A percentile compares a stretch with the other conserved stretches of the same genome.
Evolutionary conservation across 2,888 invertebrate genomes (phyloP).

Genomic region (Pammene fasciana): DNA sequence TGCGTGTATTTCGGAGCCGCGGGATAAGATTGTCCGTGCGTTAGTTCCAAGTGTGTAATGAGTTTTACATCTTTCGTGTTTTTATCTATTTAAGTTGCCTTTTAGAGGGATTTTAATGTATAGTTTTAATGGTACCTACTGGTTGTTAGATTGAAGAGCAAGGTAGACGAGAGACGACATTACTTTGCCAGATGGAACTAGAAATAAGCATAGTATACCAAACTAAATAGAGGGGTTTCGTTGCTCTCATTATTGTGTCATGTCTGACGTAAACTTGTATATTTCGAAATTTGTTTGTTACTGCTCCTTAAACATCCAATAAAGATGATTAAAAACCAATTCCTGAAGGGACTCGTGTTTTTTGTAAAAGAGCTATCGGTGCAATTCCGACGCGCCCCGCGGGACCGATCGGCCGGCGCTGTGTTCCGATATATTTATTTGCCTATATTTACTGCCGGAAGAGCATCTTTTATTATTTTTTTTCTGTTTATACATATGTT

Average conservation of each 20-base stretch:
- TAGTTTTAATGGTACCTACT: neutral
- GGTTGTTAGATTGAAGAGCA: neutral
- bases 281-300: too few relatives aligned
- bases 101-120: neutral
- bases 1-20: too few relatives aligned
- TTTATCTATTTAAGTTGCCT: neutral
- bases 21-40: neutral
- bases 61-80: neutral
- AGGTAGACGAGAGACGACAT: too few relatives aligned
- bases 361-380: slow-evolving; percentile 32
- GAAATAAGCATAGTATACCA: too few relatives aligned
- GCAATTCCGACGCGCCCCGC: slow-evolving; percentile 33
- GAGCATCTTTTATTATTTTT: slow-evolving; percentile 1
- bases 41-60: slow-evolving; percentile 15
- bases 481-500: too few relatives aligned
- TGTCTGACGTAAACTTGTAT: too few relatives aligned
- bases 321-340: slow-evolving; percentile 33
- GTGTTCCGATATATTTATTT: slow-evolving; percentile 25
- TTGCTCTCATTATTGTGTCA: too few relatives aligned
- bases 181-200: too few relatives aligned
- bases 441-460: slow-evolving; percentile 20
- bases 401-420: slow-evolving; percentile 19
- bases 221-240: too few relatives aligned
- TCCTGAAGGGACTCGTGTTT: slow-evolving; percentile 28
- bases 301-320: slow-evolving; percentile 1